These are phyloP conservation scores for Podarcis cretensis DNA, from an alignment of 2,113 vertebrate species.

Conservation along the genomic window DNA sequence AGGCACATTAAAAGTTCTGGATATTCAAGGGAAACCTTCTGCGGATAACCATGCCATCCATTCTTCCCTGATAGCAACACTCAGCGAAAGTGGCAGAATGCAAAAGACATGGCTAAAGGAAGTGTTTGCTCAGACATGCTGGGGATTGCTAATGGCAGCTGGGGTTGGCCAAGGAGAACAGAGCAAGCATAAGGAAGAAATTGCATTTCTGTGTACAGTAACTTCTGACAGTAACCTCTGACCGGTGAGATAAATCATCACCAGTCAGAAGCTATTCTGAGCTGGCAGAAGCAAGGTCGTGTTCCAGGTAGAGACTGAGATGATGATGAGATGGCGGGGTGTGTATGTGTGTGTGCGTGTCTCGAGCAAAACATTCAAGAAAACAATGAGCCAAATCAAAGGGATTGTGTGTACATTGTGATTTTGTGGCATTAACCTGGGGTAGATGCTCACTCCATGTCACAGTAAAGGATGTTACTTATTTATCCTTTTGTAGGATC, in stretches of 20 bases:
- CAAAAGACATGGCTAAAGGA: background rate
- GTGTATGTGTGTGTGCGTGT: background rate
- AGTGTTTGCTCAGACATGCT: constrained; percentile 1
- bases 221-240: constrained; percentile 56
- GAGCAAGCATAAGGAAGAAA: constrained; percentile 59
- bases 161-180: constrained; percentile 65
- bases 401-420: background rate
- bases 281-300: constrained; percentile 28
- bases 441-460: too few relatives aligned
- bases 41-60: background rate
- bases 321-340: constrained; percentile 30
- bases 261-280: constrained; percentile 58
- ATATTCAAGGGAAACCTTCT: background rate
- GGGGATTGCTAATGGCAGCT: constrained; percentile 49
- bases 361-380: background rate
- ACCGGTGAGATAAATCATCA: constrained; percentile 64
- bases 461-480: background rate
- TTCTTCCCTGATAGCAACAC: background rate
- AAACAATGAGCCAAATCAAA: background rate
- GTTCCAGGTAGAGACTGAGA: constrained; percentile 2
- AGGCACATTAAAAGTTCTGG: background rate
- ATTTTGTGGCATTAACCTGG: background rate
- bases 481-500: background rate
- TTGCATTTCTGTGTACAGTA: constrained; percentile 68
- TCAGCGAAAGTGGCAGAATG: background rate